Conservation (phyloP, 2,888 invertebrate genomes). For the Pherbina coryleti region DNA sequence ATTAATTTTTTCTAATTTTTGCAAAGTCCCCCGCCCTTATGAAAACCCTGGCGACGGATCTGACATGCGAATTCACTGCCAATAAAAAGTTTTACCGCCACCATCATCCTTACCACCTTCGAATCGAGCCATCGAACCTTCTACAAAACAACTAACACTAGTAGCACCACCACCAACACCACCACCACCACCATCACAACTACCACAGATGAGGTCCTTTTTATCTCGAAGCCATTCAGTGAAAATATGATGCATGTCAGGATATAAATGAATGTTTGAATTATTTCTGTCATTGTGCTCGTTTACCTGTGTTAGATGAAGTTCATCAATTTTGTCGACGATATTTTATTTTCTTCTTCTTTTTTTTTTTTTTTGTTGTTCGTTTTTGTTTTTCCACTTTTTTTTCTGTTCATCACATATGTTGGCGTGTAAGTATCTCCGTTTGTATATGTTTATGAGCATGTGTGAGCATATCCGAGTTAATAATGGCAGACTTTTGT, state of each 20-base stretch:
- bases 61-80: not conserved
- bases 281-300: conserved; percentile 38
- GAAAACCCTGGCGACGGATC: too few relatives aligned
- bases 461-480: not conserved
- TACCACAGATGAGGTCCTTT: not conserved
- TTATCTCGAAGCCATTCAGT: conserved; percentile 14
- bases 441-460: conserved; percentile 4
- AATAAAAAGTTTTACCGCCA: not conserved
- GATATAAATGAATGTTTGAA: conserved; percentile 44
- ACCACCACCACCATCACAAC: too few relatives aligned
- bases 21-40: too few relatives aligned
- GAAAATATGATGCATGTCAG: conserved; percentile 43
- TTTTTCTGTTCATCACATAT: not conserved
- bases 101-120: not conserved
- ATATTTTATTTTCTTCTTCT: not conserved
- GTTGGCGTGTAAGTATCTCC: not conserved
- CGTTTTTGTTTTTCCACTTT: too few relatives aligned
- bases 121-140: not conserved
- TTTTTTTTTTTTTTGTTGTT: not conserved
- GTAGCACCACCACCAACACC: not conserved
- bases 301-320: not conserved
- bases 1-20: too few relatives aligned
- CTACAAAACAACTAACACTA: too few relatives aligned
- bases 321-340: conserved; percentile 23
- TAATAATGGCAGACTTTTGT: conserved; percentile 1